Evolutionary conservation across 2,888 invertebrate genomes (phyloP).

Genomic region (Cremastobaeus sp.): DNA sequence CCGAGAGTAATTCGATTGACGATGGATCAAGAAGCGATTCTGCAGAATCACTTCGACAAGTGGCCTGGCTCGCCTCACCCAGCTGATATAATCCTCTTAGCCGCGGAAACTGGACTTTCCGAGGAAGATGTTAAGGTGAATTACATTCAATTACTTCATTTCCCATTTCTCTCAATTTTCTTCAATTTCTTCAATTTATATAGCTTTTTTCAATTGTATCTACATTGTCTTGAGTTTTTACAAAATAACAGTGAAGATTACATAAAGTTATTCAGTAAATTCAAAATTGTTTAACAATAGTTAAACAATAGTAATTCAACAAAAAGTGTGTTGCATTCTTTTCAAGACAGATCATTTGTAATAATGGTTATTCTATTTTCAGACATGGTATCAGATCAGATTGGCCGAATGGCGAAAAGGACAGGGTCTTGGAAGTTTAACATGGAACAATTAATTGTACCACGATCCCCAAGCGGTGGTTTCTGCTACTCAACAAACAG

Average conservation of each 20-base stretch:
- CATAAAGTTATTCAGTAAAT: too few relatives aligned
- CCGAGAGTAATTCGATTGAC: constrained; percentile 73
- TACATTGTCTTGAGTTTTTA: neutral
- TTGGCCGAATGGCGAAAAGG: constrained; percentile 77
- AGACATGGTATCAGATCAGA: constrained; percentile 77
- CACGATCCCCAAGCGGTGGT: constrained; percentile 37
- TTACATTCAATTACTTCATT: neutral
- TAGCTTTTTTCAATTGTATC: too few relatives aligned
- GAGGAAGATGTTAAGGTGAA: constrained; percentile 78
- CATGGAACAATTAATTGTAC: constrained; percentile 53
- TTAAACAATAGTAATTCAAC: too few relatives aligned
- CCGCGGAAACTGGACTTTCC: constrained; percentile 80
- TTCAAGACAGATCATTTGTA: too few relatives aligned
- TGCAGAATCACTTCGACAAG: constrained; percentile 79
- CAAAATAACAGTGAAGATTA: too few relatives aligned
- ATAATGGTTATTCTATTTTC: constrained; percentile 49
- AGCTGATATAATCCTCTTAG: constrained; percentile 79
- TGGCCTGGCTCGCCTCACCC: constrained; percentile 79
- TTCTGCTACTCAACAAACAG: constrained; percentile 35
- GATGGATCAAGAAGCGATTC: constrained; percentile 78
- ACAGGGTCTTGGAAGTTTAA: constrained; percentile 74
- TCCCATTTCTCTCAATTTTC: neutral
- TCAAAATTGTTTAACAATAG: too few relatives aligned
- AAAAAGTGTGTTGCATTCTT: too few relatives aligned
- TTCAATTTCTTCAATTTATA: neutral